Percentiles rank a stretch among this genome's conserved stretches.
These are phyloP conservation scores for Crotophaga sulcirostris DNA, from an alignment of 2,113 vertebrate species.

Conservation along the genomic window DNA sequence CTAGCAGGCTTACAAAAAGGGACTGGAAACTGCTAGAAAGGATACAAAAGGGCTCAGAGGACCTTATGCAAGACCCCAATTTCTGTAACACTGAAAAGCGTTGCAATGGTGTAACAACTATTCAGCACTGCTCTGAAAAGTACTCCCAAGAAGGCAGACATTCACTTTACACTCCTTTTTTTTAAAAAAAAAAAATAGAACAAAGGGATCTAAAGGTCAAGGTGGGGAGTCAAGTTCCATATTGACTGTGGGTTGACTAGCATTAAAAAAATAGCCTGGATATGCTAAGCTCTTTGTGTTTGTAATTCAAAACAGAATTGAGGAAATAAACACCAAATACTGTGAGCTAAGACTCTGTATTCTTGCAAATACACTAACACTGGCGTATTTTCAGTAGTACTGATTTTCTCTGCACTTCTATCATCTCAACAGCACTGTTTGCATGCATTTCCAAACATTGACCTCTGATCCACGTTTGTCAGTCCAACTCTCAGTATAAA, in stretches of 20 bases:
- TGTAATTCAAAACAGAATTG: constrained; percentile 22
- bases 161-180: neutral
- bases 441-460: neutral
- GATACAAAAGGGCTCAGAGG: neutral
- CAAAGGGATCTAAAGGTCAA: neutral
- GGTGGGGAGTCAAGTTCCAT: neutral
- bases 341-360: neutral
- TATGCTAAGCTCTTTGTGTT: constrained; percentile 8
- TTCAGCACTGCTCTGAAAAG: neutral
- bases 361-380: neutral
- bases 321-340: neutral
- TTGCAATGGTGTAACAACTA: neutral
- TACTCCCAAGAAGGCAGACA: neutral
- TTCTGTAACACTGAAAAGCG: neutral
- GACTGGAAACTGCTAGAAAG: neutral
- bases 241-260: neutral
- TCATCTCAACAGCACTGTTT: neutral
- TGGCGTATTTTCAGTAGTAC: neutral
- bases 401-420: constrained; percentile 5
- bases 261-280: neutral
- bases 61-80: neutral
- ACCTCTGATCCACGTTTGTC: constrained; percentile 10
- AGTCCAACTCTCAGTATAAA: neutral
- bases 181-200: neutral
- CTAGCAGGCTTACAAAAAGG: neutral